Evolutionary conservation across 2,888 invertebrate genomes (phyloP).

Genomic region (Augiades crinisus): DNA sequence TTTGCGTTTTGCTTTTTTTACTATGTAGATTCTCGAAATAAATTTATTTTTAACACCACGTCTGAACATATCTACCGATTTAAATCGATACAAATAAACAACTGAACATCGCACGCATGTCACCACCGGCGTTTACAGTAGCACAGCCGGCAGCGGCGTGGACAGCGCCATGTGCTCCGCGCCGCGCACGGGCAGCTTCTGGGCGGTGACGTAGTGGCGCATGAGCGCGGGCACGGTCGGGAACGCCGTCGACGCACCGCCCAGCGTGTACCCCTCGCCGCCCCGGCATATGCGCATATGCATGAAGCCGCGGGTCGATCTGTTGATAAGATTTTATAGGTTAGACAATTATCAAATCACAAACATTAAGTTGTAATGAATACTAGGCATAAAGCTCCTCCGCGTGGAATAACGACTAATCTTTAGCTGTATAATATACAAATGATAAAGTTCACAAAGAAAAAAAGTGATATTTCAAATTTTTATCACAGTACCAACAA

Average conservation of each 20-base stretch:
- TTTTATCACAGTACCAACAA: too few relatives aligned
- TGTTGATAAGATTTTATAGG: slow-evolving; percentile 58
- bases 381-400: too few relatives aligned
- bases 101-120: slow-evolving; percentile 19
- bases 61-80: neutral
- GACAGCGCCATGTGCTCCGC: slow-evolving; percentile 98
- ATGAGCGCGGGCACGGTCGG: slow-evolving; percentile 97
- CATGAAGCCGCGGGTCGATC: slow-evolving; percentile 97
- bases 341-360: neutral
- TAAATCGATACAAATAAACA: neutral
- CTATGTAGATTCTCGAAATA: too few relatives aligned
- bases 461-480: too few relatives aligned
- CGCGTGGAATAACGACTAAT: too few relatives aligned
- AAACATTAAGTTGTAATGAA: too few relatives aligned
- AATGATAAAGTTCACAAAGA: too few relatives aligned
- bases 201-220: slow-evolving; percentile 92
- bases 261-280: slow-evolving; percentile 92
- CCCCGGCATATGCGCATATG: slow-evolving; percentile 96
- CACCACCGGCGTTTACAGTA: slow-evolving; percentile 74
- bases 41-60: too few relatives aligned
- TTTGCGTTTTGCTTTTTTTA: too few relatives aligned
- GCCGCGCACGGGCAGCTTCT: slow-evolving; percentile 95
- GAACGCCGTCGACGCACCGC: slow-evolving; percentile 96
- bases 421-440: too few relatives aligned
- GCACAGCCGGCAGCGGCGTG: slow-evolving; percentile 94